These are phyloP conservation scores for Caenorhabditis auriculariae DNA, from an alignment of 2,888 invertebrate species.

Conservation along the genomic window DNA sequence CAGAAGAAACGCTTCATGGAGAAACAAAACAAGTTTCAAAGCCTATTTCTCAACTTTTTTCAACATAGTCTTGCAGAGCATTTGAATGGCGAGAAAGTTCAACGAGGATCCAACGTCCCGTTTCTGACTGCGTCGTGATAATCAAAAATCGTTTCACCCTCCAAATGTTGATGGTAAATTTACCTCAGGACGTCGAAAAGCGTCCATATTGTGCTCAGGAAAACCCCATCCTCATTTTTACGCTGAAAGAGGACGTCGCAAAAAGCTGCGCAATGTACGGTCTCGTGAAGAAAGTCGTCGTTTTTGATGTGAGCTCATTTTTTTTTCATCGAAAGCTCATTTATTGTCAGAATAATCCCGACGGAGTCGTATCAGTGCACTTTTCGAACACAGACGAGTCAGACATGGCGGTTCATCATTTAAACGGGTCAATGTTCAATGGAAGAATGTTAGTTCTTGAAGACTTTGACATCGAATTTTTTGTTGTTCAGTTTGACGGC, in stretches of 20 bases:
- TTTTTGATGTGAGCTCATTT: constrained; percentile 78
- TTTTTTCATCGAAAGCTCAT: background rate
- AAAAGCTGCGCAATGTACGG: constrained; percentile 89
- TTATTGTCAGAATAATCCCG: constrained; percentile 74
- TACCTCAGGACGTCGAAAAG: too few species aligned
- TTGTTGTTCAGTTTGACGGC: constrained; percentile 73
- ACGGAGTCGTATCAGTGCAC: constrained; percentile 88
- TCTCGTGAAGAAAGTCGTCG: constrained; percentile 82
- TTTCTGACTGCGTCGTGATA: constrained; percentile 86
- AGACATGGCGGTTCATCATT: constrained; percentile 81
- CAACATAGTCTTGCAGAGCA: constrained; percentile 68
- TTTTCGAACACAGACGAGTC: constrained; percentile 89
- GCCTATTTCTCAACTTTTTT: background rate
- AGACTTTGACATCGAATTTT: background rate
- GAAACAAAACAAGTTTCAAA: constrained; percentile 84
- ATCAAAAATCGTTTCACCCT: constrained; percentile 90
- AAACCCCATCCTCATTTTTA: constrained; percentile 83
- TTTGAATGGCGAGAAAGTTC: constrained; percentile 97
- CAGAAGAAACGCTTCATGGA: constrained; percentile 80
- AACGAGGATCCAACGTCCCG: constrained; percentile 80
- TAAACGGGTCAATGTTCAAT: constrained; percentile 88
- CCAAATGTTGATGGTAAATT: constrained; percentile 76
- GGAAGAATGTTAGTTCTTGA: constrained; percentile 69
- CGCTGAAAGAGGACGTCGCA: constrained; percentile 85
- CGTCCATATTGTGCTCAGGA: constrained; percentile 66